phyloP scores from a whole-genome alignment of 35 echinoderm and acorn worm species.

The Lytechinus variegatus region DNA sequence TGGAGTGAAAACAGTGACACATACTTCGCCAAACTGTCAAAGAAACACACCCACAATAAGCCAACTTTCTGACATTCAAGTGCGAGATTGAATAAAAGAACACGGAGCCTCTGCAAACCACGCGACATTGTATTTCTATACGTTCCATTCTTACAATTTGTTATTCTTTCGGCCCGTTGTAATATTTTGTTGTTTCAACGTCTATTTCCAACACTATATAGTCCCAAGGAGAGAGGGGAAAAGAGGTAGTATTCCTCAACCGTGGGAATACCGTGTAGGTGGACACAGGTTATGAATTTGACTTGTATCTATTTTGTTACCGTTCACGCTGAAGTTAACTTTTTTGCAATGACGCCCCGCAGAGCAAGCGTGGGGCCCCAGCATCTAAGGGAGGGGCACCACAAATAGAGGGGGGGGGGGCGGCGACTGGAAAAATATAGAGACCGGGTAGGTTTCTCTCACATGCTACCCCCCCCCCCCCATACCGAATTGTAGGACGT shows the following conservation, averaged over 20 bases:
- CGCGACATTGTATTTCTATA: background rate
- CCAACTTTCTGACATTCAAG: background rate
- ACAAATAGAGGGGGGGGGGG: no score
- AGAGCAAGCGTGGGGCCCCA: no score
- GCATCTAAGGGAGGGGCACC: no score
- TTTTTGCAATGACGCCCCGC: no score
- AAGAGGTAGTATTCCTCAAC: background rate
- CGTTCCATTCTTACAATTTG: background rate
- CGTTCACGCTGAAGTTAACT: no score
- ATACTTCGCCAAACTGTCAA: background rate
- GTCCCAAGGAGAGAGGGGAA: background rate
- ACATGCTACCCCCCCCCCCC: no score
- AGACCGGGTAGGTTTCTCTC: background rate
- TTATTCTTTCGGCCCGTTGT: background rate
- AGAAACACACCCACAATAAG: background rate
- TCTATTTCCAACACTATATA: background rate
- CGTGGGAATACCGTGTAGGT: background rate
- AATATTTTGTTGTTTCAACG: background rate
- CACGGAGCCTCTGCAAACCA: background rate
- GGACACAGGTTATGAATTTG: constrained; percentile 9
- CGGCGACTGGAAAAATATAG: no score
- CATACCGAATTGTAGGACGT: no score
- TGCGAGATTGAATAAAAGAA: background rate
- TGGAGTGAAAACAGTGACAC: background rate
- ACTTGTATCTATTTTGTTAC: background rate